Conservation (phyloP, 2,113 vertebrate species). For the Cynopterus brachyotis region DNA sequence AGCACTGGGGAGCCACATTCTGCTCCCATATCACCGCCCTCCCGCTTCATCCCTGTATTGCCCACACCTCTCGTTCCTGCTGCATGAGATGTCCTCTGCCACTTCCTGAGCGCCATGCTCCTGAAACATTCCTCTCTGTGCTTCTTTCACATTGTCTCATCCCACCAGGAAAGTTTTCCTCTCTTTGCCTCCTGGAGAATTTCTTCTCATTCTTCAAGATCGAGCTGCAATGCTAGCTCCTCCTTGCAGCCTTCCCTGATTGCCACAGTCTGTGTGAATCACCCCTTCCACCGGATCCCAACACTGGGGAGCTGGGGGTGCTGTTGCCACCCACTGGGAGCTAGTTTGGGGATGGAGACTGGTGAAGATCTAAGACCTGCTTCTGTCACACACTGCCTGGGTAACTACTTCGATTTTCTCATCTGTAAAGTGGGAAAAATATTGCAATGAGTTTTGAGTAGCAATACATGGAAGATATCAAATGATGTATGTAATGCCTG, state of each 20-base stretch:
- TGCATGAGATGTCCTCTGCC: background rate
- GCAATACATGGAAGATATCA: background rate
- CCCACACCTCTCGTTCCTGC: background rate
- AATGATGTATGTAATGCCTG: background rate
- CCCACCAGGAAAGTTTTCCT: background rate
- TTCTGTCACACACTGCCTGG: background rate
- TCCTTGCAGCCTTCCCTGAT: background rate
- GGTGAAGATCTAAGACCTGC: background rate
- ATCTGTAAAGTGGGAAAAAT: background rate
- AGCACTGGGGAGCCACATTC: background rate
- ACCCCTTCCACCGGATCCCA: background rate
- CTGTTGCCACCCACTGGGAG: background rate
- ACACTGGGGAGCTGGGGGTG: background rate
- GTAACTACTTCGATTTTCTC: background rate
- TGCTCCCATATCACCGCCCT: background rate
- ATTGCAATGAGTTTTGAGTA: background rate
- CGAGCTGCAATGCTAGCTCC: background rate
- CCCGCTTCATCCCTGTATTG: too few relatives aligned
- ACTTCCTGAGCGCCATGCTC: too few relatives aligned
- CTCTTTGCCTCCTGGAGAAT: background rate
- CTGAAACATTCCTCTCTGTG: background rate
- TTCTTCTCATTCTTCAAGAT: background rate
- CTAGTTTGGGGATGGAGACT: background rate
- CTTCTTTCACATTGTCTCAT: background rate
- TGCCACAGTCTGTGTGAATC: background rate